Base-by-base conservation (phyloP, 1,140 invertebrate genomes). In the Drosophila simulans region DNA sequence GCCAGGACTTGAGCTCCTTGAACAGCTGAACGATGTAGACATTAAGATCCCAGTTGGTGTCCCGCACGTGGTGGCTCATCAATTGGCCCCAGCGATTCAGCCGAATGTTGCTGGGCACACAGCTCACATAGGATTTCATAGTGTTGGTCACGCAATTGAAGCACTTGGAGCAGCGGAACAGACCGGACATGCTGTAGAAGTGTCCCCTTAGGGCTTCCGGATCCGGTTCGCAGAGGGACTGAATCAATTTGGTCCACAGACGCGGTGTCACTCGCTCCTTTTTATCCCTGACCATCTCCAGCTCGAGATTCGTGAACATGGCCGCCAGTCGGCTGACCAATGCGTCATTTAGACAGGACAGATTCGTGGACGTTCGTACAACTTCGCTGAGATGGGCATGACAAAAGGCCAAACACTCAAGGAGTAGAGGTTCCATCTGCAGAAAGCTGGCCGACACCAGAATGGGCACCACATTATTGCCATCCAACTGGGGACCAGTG, bases 371-470 rank as follows among this genome's bases (percentile, higher is more conserved):
- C 0, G 95, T 95, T 84, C 95, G 95, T 4, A 97, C 93, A 42
- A 98, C 95, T 49, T 97, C 95, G 65, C 95, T 95, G 92, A 97
- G 95, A 90, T 97, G 95, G 39, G 95, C 93, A 77, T 96, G 96
- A 68, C 97, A 96, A 92, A 94, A 98, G 40, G 95, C 93, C n/a
- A 98, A 91, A 62, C 97, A 97, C 85, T 96, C 95, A 58, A 97
- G 94, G 3, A 98, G 93, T 55, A 99, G 93, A 13, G 95, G 95
- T 81, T 97, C 96, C 97, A 99, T 98, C 94, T 98, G 77, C 8
- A 99, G 93, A 92, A 99, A 99, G 13, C 97, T 97, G 0, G 98
- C 98, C 0, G 97, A 98, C 1, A 98, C 97, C 62, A 98, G 93
- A 55, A 99, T 97, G 0, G 97, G 97, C 57, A 98, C 95, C 1